Evolutionary conservation across 2,113 vertebrate genomes (phyloP).

Genomic region (Rhinoptilus africanus): DNA sequence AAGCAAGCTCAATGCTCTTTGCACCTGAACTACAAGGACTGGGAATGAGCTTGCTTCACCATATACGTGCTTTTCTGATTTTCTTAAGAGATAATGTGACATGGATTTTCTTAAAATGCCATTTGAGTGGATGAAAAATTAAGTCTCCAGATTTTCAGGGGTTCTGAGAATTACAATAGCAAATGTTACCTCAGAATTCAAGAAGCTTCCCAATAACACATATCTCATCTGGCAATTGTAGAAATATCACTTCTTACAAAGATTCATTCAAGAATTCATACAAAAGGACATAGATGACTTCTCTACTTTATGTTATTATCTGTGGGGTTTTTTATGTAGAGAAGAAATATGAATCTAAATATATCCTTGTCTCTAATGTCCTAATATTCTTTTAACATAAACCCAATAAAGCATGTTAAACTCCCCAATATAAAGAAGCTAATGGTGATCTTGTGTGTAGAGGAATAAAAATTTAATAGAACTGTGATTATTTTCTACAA

Average conservation of each 20-base stretch:
- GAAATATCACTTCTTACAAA: not conserved
- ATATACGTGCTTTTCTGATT: not conserved
- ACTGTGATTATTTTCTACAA: not conserved
- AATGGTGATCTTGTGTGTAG: not conserved
- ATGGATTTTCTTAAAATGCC: not conserved
- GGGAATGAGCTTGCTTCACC: not conserved
- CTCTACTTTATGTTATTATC: not conserved
- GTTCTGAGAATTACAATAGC: not conserved
- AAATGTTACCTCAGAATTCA: not conserved
- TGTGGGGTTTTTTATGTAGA: not conserved
- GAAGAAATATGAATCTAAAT: not conserved
- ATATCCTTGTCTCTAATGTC: not conserved
- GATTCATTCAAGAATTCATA: not conserved
- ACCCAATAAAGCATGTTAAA: not conserved
- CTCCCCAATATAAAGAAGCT: not conserved
- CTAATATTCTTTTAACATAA: not conserved
- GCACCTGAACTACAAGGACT: not conserved
- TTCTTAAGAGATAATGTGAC: not conserved
- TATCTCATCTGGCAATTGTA: not conserved
- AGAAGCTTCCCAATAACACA: not conserved
- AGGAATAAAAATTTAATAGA: not conserved
- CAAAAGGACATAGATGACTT: not conserved
- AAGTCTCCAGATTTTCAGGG: not conserved
- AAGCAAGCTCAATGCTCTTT: not conserved
- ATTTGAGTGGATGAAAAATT: not conserved